phyloP scores from a whole-genome alignment of 2,888 invertebrate genomes.

The Altica lythri region DNA sequence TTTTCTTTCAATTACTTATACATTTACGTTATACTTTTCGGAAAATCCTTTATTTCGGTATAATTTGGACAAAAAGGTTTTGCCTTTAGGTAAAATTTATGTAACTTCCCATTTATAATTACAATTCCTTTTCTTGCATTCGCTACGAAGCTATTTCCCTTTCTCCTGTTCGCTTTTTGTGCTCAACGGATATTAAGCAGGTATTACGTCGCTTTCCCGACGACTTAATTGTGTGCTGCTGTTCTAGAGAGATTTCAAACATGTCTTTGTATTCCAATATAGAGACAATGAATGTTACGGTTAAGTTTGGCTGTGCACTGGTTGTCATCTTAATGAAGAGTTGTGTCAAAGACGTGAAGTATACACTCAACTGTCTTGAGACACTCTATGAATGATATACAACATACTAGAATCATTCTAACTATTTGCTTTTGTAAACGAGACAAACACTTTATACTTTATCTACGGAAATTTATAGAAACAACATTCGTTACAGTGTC shows the following conservation, averaged over 20 bases:
- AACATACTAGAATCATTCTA: too few relatives aligned
- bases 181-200: slow-evolving; percentile 23
- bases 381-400: too few relatives aligned
- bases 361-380: slow-evolving; percentile 2
- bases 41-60: slow-evolving; percentile 12
- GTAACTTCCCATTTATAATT: slow-evolving; percentile 28
- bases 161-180: slow-evolving; percentile 14
- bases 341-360: slow-evolving; percentile 12
- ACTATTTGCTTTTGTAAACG: too few relatives aligned
- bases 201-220: slow-evolving; percentile 17
- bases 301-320: slow-evolving; percentile 5
- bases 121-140: slow-evolving; percentile 18
- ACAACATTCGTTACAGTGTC: too few relatives aligned
- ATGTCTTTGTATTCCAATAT: slow-evolving; percentile 16
- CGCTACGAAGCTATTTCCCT: slow-evolving; percentile 13
- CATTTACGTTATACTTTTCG: background rate
- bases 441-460: too few relatives aligned
- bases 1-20: too few relatives aligned
- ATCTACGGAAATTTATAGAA: too few relatives aligned
- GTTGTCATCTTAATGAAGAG: slow-evolving; percentile 7
- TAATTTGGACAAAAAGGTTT: slow-evolving; percentile 27
- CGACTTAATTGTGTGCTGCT: slow-evolving; percentile 20
- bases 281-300: slow-evolving; percentile 11
- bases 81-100: slow-evolving; percentile 23
- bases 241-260: slow-evolving; percentile 16